Base-by-base conservation (phyloP, 1,140 invertebrate species). In the Drosophila elegans region DNA sequence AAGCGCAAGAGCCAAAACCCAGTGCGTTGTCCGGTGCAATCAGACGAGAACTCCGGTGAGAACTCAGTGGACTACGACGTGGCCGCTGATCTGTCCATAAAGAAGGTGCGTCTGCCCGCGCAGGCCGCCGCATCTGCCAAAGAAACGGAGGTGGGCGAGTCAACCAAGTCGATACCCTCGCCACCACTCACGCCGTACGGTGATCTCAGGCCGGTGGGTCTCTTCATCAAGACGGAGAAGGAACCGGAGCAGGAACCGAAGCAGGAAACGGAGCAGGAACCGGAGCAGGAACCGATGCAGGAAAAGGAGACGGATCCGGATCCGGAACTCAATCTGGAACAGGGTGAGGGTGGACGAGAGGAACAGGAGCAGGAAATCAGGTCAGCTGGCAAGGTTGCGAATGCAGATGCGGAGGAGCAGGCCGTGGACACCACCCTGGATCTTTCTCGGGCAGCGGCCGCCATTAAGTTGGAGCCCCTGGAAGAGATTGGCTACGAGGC, bases 1-100 rank as follows among this genome's bases (percentile, higher is more conserved):
- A 98, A 98, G 93, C 93, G 98, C 51, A 99, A 99, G 93, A 98
- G 96, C 80, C 96, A 97, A 80, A 98, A 98, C 92, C 98, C 98
- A 0, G 98, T 96, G 1, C 94, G 97, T 61, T 97, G 96, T 90
- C 94, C 96, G 1, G 93, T 94, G 13, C 89, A 92, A 4, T 93
- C 95, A 11, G 94, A 94, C 39, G 91, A 92, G 55, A 92, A 88
- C 12, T 91, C 85, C 11, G 85, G 78, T 44, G 90, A 91, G 38
- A 91, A 84, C 41, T 91, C 88, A 2, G 94, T 95, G 5, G 95
- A 94, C 32, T 95, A 95, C 73, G 80, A 83, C 27, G 82, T 91
- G 52, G 91, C 79, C 92, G 91, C 85, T 36, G 91, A 94, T 16
- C 75, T 94, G 4, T 94, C 94, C 34, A 93, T 92, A 3, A 89